Conservation (phyloP, 1,140 invertebrate genomes). For the Tribolium madens region DNA sequence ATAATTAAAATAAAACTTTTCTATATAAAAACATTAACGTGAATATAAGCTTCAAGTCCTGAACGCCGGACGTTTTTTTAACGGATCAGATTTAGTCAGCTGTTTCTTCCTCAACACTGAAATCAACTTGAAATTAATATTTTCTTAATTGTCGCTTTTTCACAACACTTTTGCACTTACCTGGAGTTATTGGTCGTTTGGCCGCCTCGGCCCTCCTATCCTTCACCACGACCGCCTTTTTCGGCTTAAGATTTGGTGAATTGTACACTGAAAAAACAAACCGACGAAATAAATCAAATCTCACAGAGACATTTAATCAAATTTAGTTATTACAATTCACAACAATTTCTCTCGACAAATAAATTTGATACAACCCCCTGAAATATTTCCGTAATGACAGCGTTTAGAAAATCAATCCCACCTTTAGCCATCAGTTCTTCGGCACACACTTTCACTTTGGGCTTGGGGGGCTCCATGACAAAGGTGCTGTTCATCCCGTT, state of each 20-base stretch:
- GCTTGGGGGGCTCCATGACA: slow-evolving; percentile 13
- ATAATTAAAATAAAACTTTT: slow-evolving; percentile 13
- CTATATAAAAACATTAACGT: slow-evolving; percentile 2
- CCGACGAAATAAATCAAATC: slow-evolving; percentile 8
- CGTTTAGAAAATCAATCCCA: slow-evolving; percentile 55
- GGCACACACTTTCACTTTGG: slow-evolving; percentile 33
- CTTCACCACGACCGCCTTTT: slow-evolving; percentile 13
- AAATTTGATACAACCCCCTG: slow-evolving; percentile 47
- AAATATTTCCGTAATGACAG: slow-evolving; percentile 49
- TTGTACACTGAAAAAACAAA: slow-evolving; percentile 50
- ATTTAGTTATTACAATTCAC: slow-evolving; percentile 9
- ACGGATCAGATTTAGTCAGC: background rate
- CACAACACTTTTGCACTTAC: background rate
- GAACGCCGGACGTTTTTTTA: background rate
- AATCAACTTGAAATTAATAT: background rate
- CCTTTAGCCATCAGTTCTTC: slow-evolving; percentile 54
- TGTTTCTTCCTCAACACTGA: background rate
- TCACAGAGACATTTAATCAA: slow-evolving; percentile 29
- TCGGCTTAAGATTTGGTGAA: slow-evolving; percentile 41
- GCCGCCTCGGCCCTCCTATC: slow-evolving; percentile 6
- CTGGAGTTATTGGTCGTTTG: slow-evolving; percentile 6
- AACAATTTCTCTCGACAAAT: slow-evolving; percentile 27
- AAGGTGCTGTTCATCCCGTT: background rate
- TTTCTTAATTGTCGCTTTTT: background rate
- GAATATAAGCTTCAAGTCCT: background rate